A percentile compares a stretch with the other conserved stretches of the same genome.
phyloP scores from a whole-genome alignment of 2,888 invertebrate genomes.

The Campaea margaritaria region DNA sequence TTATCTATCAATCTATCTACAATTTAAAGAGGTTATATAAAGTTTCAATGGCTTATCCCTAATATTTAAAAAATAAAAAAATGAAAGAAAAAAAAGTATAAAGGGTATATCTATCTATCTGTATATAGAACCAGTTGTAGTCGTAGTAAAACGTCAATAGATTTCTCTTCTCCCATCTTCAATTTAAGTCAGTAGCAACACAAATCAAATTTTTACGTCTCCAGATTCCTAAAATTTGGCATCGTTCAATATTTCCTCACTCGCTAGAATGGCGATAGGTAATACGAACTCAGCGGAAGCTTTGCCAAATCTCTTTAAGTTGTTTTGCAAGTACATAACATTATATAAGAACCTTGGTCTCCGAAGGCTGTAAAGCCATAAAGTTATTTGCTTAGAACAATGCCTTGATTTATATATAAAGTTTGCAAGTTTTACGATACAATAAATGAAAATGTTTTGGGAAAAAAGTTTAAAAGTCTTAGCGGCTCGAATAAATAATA shows the following conservation, averaged over 20 bases:
- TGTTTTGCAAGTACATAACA: conserved; percentile 60
- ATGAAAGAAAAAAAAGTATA: too few relatives aligned
- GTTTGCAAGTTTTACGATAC: conserved; percentile 37
- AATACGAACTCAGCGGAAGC: conserved; percentile 69
- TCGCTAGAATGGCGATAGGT: conserved; percentile 52
- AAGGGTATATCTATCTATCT: too few relatives aligned
- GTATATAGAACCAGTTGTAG: too few relatives aligned
- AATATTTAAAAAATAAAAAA: too few relatives aligned
- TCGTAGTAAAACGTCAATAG: too few relatives aligned
- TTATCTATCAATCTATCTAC: too few relatives aligned
- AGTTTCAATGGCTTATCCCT: too few relatives aligned
- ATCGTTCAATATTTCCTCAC: conserved; percentile 58
- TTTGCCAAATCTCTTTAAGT: conserved; percentile 72
- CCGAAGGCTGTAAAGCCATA: conserved; percentile 48
- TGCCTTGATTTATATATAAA: conserved; percentile 48
- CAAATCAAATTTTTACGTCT: conserved; percentile 24
- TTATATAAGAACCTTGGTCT: conserved; percentile 48
- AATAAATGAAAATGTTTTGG: conserved; percentile 30
- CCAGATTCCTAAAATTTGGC: conserved; percentile 55
- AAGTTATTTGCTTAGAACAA: conserved; percentile 54
- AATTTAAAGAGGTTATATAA: too few relatives aligned
- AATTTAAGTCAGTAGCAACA: not conserved
- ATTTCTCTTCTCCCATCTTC: not conserved
- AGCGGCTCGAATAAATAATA: conserved; percentile 20
- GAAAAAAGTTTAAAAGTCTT: conserved; percentile 23